Percentiles rank a stretch among this genome's conserved stretches.
Evolutionary conservation across 2,113 vertebrate species (phyloP).

Genomic region (Pleuronectes platessa): DNA sequence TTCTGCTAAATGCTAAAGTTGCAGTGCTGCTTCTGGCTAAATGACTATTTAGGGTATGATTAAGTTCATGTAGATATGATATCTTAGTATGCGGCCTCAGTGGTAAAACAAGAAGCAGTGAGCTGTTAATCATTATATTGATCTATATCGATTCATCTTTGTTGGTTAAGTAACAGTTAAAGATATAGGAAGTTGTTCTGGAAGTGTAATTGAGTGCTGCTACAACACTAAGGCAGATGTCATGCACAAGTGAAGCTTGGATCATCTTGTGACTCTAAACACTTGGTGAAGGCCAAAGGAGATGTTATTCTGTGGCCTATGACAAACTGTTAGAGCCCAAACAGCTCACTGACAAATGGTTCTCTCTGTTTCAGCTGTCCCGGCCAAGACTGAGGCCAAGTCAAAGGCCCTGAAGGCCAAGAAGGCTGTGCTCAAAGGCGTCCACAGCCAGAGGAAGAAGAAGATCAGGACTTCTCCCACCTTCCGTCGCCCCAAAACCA

Average conservation of each 20-base stretch:
- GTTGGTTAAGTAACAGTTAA: no score
- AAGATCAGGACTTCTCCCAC: slow-evolving; percentile 95
- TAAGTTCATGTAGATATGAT: no score
- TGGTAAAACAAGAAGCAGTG: no score
- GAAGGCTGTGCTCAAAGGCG: slow-evolving; percentile 96
- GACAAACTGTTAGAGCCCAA: no score
- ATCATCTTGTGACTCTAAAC: accelerated
- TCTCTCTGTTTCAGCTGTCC: slow-evolving; percentile 81
- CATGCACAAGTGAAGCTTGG: no score
- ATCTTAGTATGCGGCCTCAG: no score
- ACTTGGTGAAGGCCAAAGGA: accelerated
- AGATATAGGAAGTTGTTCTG: not conserved
- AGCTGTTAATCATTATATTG: no score
- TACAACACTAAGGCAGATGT: not conserved
- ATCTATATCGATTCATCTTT: no score
- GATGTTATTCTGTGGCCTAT: no score
- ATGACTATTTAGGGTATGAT: no score
- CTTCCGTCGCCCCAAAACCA: slow-evolving; percentile 94
- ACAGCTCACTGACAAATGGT: not conserved
- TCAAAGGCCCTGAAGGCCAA: slow-evolving; percentile 98
- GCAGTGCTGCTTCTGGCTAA: no score
- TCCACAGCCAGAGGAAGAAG: slow-evolving; percentile 96
- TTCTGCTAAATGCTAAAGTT: no score
- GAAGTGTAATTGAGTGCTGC: not conserved
- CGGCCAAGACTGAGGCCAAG: slow-evolving; percentile 96